phyloP scores from a whole-genome alignment of 2,113 vertebrate genomes.

The Stegastes partitus region DNA sequence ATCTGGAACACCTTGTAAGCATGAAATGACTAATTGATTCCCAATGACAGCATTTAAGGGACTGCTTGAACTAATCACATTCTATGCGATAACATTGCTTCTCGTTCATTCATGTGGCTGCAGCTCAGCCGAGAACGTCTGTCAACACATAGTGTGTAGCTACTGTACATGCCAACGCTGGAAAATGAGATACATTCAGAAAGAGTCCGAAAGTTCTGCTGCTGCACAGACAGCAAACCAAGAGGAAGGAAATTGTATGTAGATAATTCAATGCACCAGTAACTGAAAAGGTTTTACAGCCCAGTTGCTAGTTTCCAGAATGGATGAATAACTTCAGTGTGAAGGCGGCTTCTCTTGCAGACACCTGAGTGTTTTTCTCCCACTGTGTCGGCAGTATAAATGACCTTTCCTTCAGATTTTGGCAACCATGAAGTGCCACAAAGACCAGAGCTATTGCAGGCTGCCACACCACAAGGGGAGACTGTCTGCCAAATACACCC shows the following conservation, averaged over 20 bases:
- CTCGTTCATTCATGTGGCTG: constrained; percentile 8
- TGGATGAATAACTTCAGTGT: constrained; percentile 40
- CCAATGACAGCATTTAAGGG: constrained; percentile 31
- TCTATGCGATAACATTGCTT: constrained; percentile 33
- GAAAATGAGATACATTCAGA: constrained; percentile 10
- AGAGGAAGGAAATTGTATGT: constrained; percentile 39
- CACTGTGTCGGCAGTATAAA: constrained; percentile 63
- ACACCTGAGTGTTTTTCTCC: constrained; percentile 62
- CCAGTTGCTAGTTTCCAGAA: constrained; percentile 27
- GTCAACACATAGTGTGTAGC: constrained; percentile 2
- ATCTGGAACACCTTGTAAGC: constrained; percentile 43
- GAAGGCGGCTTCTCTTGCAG: constrained; percentile 49
- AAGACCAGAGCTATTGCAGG: constrained; percentile 65
- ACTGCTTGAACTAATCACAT: constrained; percentile 27
- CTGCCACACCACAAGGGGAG: constrained; percentile 60
- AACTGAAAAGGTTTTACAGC: constrained; percentile 51
- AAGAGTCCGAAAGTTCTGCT: constrained; percentile 15
- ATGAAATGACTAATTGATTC: constrained; percentile 42
- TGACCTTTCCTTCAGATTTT: constrained; percentile 72
- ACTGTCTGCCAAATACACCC: constrained; percentile 59
- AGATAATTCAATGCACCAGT: constrained; percentile 44
- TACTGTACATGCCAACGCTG: constrained; percentile 16
- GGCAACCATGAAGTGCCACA: constrained; percentile 67
- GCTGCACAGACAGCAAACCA: constrained; percentile 33
- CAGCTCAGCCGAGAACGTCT: constrained; percentile 5